Evolutionary conservation across 2,113 vertebrate genomes (phyloP), one percentile per base, ranked within the genome.

Genomic region (Psittacara wagleri): DNA sequence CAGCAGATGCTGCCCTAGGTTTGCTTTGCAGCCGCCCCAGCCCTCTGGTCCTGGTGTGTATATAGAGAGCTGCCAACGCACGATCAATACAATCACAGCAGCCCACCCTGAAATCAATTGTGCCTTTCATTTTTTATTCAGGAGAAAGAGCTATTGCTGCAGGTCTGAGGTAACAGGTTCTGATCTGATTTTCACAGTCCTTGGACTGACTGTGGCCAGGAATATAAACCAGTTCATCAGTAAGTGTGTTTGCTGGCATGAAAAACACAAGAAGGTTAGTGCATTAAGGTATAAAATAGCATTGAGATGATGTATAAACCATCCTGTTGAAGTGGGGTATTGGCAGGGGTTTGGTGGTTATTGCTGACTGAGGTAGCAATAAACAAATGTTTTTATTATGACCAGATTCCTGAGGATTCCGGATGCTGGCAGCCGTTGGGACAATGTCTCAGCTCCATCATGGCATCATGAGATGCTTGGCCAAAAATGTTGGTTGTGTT

Each of bases 51-150:
- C 81, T 61, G 44, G 2, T 0, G 0, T 3, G 24, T 17, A 1
- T 3, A 17, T 18, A 35, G 61, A 57, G 41, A 91, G 2, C n/a
- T 57, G 54, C 48, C 68, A 63, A 8, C 11, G 3, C 29, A 8
- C 55, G 51, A 22, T 62, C 2, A 0, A 33, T 46, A 5, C 28
- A 9, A 1, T 61, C 2, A 1, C n/a, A 11, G 10, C 1, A 0
- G 3, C 48, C 72, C 64, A 23, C 63, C 35, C 81, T 20, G 6
- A 43, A 24, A 81, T 39, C 87, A 66, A 1, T 0, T 14, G 48
- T 41, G 72, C 17, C 28, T 41, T 29, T 24, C 18, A 49, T 49
- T 49, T 57, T 16, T 51, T 57, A 25, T 46, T 9, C 25, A 35
- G 33, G 49, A 55, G 29, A 55, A 17, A 69, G 23, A 43, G 9